phyloP scores from a whole-genome alignment of 2,113 vertebrate genomes.

The Eonycteris spelaea region DNA sequence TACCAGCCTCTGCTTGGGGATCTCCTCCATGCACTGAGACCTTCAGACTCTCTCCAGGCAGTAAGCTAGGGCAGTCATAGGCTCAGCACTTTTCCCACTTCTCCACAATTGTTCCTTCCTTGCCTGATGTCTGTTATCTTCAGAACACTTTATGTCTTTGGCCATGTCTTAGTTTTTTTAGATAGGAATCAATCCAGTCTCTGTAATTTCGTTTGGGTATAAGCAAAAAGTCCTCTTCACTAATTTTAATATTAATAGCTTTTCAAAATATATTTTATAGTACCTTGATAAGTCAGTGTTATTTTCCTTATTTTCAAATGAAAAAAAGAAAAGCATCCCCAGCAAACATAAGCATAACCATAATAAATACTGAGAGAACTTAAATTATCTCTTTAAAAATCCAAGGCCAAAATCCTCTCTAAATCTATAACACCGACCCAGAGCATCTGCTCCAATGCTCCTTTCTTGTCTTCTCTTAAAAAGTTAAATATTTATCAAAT shows the following conservation, averaged over 20 bases:
- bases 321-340: not conserved
- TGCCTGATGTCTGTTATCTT: not conserved
- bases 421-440: not conserved
- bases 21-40: not conserved
- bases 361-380: not conserved
- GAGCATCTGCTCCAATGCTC: not conserved
- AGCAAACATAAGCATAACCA: not conserved
- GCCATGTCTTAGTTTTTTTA: not conserved
- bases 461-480: not conserved
- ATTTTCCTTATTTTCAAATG: not conserved
- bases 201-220: not conserved
- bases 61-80: not conserved
- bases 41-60: not conserved
- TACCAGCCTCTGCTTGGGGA: not conserved
- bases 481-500: conserved; percentile 14
- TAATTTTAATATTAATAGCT: conserved; percentile 19
- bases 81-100: not conserved
- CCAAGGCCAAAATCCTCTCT: not conserved
- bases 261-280: not conserved
- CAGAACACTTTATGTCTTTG: not conserved
- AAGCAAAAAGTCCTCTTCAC: not conserved
- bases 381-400: conserved; percentile 7
- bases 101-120: not conserved
- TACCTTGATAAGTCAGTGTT: conserved; percentile 12
- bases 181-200: not conserved